Conservation (phyloP, 2,888 invertebrate species). For the Lacanobia oleracea region DNA sequence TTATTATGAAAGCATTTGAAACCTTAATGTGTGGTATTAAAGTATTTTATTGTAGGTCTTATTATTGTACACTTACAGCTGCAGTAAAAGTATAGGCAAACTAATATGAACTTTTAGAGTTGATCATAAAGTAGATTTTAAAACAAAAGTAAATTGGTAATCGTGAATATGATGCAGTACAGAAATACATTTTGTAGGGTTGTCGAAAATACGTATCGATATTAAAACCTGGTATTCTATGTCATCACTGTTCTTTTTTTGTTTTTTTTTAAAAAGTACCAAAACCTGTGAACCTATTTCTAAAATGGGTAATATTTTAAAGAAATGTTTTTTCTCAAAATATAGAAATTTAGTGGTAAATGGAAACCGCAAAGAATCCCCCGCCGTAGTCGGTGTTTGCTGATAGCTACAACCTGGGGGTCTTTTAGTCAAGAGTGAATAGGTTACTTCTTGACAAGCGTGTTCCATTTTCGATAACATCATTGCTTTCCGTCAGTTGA, state of each 20-base stretch:
- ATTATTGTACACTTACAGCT: slow-evolving; percentile 6
- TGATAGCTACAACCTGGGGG: too few species aligned
- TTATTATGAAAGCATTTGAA: slow-evolving; percentile 51
- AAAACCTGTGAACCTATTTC: too few species aligned
- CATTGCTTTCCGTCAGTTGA: too few species aligned
- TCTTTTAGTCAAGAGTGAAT: too few species aligned
- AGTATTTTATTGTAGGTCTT: slow-evolving; percentile 31
- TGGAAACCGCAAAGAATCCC: too few species aligned
- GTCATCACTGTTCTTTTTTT: not conserved
- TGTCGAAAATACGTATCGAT: not conserved
- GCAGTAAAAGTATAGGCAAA: slow-evolving; percentile 16
- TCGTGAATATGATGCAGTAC: slow-evolving; percentile 10
- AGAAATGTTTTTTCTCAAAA: not conserved
- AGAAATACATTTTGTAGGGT: slow-evolving; percentile 31
- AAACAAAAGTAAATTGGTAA: not conserved
- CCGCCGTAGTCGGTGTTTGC: too few species aligned
- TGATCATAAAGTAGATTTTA: slow-evolving; percentile 27
- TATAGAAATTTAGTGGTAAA: too few species aligned
- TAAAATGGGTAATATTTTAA: too few species aligned
- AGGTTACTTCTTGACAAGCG: too few species aligned
- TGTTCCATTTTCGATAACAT: too few species aligned
- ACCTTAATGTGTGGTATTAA: slow-evolving; percentile 35
- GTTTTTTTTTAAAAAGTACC: not conserved
- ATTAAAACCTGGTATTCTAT: not conserved
- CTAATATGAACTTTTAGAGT: slow-evolving; percentile 25